These are phyloP conservation scores for Entosphenus tridentatus DNA, from an alignment of 2,113 vertebrate species.

Conservation along the genomic window DNA sequence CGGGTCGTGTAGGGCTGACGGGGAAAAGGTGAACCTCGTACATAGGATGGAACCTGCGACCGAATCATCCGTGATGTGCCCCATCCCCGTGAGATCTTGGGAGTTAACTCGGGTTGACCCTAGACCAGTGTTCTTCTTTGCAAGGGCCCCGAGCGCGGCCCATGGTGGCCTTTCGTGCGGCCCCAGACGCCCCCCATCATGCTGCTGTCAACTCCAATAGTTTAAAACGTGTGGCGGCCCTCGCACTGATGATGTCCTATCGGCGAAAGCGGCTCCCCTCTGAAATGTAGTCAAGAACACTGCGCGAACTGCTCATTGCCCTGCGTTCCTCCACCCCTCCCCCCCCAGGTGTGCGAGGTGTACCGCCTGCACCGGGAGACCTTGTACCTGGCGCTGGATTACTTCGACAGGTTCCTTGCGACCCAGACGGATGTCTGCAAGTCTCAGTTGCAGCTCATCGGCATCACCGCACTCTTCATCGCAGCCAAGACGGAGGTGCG, in stretches of 20 bases:
- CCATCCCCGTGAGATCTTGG: too few relatives aligned
- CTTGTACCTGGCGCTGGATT: constrained; percentile 78
- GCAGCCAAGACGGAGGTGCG: constrained; percentile 76
- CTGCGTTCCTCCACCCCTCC: neutral
- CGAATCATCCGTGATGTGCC: too few relatives aligned
- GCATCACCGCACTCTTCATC: constrained; percentile 72
- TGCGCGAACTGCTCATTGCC: neutral
- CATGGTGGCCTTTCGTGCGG: too few relatives aligned
- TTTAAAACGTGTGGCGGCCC: too few relatives aligned
- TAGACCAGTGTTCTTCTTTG: too few relatives aligned
- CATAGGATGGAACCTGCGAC: too few relatives aligned
- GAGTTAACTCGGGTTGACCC: too few relatives aligned
- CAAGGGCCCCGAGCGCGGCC: too few relatives aligned
- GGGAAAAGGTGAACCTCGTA: too few relatives aligned
- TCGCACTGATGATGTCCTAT: neutral
- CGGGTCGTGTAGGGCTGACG: too few relatives aligned
- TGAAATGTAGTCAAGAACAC: neutral
- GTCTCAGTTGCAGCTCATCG: constrained; percentile 66
- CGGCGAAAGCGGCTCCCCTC: neutral
- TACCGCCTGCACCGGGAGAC: constrained; percentile 86
- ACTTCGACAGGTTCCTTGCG: constrained; percentile 89
- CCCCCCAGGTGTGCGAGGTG: constrained; percentile 56
- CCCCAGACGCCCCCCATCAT: too few relatives aligned
- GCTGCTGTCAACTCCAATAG: too few relatives aligned
- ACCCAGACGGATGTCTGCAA: constrained; percentile 64